Evolutionary conservation across 2,888 invertebrate species (phyloP).

Genomic region (Aporophyla lueneburgensis): DNA sequence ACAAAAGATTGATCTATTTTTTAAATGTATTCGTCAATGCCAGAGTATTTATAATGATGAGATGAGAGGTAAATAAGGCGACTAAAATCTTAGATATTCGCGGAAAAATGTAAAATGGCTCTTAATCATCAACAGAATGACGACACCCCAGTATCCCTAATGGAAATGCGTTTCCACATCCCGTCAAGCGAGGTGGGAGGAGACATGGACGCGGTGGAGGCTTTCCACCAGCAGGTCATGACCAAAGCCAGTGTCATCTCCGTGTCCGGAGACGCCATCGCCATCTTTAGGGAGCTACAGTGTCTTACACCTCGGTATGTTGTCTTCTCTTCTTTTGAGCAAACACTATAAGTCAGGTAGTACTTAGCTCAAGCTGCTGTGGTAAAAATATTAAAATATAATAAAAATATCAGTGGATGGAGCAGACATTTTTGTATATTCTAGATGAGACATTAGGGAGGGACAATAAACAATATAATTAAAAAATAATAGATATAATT

Average conservation of each 20-base stretch:
- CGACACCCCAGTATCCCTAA: conserved; percentile 98
- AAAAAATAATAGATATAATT: too few species aligned
- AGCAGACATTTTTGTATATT: not conserved
- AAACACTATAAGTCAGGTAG: not conserved
- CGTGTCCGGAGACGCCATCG: conserved; percentile 99
- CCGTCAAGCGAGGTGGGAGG: conserved; percentile 97
- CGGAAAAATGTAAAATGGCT: too few species aligned
- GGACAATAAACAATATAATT: too few species aligned
- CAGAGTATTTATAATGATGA: too few species aligned
- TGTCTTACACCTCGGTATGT: conserved; percentile 98
- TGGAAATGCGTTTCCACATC: conserved; percentile 99
- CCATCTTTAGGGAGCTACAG: conserved; percentile 98
- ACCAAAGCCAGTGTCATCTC: conserved; percentile 99
- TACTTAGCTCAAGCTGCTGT: not conserved
- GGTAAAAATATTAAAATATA: not conserved
- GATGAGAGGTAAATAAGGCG: too few species aligned
- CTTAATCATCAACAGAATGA: conserved; percentile 95
- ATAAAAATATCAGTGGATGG: too few species aligned
- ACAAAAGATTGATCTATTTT: too few species aligned
- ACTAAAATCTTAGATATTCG: too few species aligned
- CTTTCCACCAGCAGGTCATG: conserved; percentile 99
- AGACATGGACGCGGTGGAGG: conserved; percentile 98
- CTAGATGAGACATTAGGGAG: not conserved
- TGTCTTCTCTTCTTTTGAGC: not conserved
- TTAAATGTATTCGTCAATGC: too few species aligned